Conservation (phyloP, 2,888 invertebrate species). For the Cosmia pyralina region DNA sequence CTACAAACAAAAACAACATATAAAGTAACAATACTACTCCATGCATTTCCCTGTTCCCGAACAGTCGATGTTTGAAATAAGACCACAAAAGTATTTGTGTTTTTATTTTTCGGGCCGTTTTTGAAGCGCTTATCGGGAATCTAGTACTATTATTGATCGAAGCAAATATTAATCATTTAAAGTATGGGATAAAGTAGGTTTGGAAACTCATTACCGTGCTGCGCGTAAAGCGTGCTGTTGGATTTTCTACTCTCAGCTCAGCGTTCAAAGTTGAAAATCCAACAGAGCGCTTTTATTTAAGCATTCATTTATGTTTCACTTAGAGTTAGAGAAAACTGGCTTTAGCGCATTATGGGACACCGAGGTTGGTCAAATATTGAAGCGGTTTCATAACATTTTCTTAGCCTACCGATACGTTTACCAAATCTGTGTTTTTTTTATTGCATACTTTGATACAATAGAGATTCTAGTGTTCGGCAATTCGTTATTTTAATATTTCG, state of each 20-base stretch:
- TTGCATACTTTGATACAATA: neutral
- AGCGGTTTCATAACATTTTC: too few species aligned
- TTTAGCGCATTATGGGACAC: neutral
- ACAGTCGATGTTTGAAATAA: too few species aligned
- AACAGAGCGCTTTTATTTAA: too few species aligned
- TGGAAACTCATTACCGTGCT: neutral
- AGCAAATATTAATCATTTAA: too few species aligned
- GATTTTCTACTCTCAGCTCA: neutral
- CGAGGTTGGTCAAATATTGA: too few species aligned
- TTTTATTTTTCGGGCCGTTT: too few species aligned
- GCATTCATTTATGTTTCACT: neutral
- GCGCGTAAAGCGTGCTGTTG: neutral
- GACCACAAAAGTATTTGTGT: too few species aligned
- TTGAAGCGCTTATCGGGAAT: too few species aligned
- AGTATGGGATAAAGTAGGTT: neutral
- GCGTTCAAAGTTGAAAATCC: neutral
- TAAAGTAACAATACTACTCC: too few species aligned
- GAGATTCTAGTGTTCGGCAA: neutral
- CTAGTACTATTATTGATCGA: too few species aligned
- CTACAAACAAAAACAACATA: too few species aligned
- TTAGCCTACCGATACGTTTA: neutral
- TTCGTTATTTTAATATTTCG: neutral
- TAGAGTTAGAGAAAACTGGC: neutral
- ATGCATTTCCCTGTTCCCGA: too few species aligned
- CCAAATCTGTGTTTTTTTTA: neutral